Evolutionary conservation across 2,113 vertebrate species (phyloP).

Genomic region (Agapornis roseicollis): DNA sequence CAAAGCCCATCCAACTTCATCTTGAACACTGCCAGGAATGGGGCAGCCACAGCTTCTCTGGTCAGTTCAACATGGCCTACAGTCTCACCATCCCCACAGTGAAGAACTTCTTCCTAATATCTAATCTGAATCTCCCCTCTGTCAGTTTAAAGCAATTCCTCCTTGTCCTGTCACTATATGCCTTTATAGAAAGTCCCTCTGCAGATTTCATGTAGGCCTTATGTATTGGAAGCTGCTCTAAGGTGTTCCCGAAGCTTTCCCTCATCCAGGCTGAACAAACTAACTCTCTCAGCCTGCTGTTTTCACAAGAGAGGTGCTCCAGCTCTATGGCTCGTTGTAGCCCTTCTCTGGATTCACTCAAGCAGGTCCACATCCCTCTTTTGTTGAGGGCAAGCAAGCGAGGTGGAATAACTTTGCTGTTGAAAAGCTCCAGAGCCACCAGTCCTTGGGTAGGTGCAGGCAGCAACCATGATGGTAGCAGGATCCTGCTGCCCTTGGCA

Average conservation of each 20-base stretch:
- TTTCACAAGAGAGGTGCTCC: neutral
- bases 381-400: neutral
- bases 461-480: accelerated
- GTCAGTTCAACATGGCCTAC: too few species aligned
- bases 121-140: neutral
- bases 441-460: accelerated
- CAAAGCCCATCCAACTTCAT: neutral
- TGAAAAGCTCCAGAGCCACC: neutral
- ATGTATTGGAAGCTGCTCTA: neutral
- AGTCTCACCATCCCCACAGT: too few species aligned
- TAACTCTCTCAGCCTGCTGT: neutral
- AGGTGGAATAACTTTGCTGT: neutral
- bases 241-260: neutral
- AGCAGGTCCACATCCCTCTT: neutral
- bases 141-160: neutral
- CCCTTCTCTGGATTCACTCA: neutral
- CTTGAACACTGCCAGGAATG: neutral
- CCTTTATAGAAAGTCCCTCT: neutral
- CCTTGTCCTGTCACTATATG: neutral
- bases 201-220: neutral
- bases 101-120: neutral
- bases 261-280: neutral
- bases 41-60: neutral
- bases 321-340: neutral
- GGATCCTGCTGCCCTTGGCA: neutral